Conservation (phyloP, 2,888 invertebrate genomes). For the Drosophila diplacantha region DNA sequence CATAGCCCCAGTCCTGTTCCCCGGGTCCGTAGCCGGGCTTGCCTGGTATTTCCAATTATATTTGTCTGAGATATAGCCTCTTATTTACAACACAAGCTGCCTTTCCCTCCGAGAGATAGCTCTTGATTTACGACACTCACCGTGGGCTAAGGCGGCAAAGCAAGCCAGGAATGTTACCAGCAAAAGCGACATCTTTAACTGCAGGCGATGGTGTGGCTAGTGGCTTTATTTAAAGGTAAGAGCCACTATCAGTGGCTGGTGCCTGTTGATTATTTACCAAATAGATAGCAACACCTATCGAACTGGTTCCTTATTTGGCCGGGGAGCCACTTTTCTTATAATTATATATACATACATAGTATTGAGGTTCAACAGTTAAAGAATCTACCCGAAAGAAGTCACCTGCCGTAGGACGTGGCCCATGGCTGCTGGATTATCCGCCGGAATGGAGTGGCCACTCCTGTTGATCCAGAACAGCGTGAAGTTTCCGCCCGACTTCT, state of each 20-base stretch:
- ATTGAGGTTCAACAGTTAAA: not conserved
- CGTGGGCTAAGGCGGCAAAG: slow-evolving; percentile 32
- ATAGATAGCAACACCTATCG: slow-evolving; percentile 4
- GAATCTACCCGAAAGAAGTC: slow-evolving; percentile 64
- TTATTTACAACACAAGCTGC: not conserved
- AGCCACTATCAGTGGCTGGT: slow-evolving; percentile 11
- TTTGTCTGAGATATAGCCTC: not conserved
- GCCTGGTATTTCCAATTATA: slow-evolving; percentile 66
- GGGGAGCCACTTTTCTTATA: no score
- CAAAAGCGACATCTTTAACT: slow-evolving; percentile 25
- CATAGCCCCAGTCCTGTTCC: slow-evolving; percentile 87
- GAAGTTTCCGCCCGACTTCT: slow-evolving; percentile 80
- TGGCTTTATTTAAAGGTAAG: slow-evolving; percentile 40
- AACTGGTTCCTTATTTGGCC: slow-evolving; percentile 12
- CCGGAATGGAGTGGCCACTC: slow-evolving; percentile 79
- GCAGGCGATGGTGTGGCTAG: not conserved
- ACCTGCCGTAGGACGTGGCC: slow-evolving; percentile 80
- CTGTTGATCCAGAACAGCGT: slow-evolving; percentile 77
- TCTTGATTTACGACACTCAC: slow-evolving; percentile 27
- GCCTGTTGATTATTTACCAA: slow-evolving; percentile 3
- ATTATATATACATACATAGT: not conserved
- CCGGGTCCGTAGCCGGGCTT: slow-evolving; percentile 80
- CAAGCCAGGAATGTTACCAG: slow-evolving; percentile 41
- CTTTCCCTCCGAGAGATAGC: not conserved
- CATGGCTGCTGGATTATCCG: slow-evolving; percentile 85